A percentile compares a stretch with the other conserved stretches of the same genome.
Evolutionary conservation across 2,888 invertebrate genomes (phyloP).

Genomic region (Eupithecia vulgata): DNA sequence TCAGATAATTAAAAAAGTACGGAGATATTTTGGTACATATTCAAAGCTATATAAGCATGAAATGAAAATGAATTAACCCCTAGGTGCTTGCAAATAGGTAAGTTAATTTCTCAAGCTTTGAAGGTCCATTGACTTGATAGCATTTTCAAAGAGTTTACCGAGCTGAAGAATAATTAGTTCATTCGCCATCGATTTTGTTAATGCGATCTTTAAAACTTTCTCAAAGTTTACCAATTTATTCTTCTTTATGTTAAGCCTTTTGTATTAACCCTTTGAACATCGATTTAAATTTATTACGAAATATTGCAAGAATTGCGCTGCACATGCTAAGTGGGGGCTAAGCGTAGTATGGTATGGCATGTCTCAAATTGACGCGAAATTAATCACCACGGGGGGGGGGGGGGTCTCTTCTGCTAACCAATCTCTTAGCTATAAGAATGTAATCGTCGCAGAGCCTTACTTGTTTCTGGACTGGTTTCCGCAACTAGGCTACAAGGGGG

Average conservation of each 20-base stretch:
- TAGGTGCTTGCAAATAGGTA: background rate
- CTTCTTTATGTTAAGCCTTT: background rate
- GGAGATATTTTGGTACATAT: too few relatives aligned
- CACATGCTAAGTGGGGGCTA: too few relatives aligned
- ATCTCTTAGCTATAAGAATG: too few relatives aligned
- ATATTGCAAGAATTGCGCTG: background rate
- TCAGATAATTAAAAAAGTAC: too few relatives aligned
- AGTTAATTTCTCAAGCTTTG: background rate
- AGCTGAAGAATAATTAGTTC: background rate
- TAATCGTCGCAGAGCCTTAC: too few relatives aligned
- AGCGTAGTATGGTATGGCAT: too few relatives aligned
- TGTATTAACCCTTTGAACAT: background rate
- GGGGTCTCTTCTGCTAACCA: too few relatives aligned
- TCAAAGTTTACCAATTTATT: background rate
- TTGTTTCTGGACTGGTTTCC: too few relatives aligned
- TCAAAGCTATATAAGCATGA: too few relatives aligned
- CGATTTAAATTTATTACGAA: background rate
- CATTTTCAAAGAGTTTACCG: background rate
- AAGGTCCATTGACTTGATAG: background rate
- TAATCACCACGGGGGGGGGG: too few relatives aligned
- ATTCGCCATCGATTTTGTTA: background rate
- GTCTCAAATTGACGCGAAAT: too few relatives aligned
- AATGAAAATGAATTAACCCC: background rate
- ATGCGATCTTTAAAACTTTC: slow-evolving; percentile 1
- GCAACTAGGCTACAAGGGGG: too few relatives aligned